Percentiles rank a stretch among this genome's conserved stretches.
Conservation (phyloP, 2,113 vertebrate species). For the Stomatorhinus ivindoensis region DNA sequence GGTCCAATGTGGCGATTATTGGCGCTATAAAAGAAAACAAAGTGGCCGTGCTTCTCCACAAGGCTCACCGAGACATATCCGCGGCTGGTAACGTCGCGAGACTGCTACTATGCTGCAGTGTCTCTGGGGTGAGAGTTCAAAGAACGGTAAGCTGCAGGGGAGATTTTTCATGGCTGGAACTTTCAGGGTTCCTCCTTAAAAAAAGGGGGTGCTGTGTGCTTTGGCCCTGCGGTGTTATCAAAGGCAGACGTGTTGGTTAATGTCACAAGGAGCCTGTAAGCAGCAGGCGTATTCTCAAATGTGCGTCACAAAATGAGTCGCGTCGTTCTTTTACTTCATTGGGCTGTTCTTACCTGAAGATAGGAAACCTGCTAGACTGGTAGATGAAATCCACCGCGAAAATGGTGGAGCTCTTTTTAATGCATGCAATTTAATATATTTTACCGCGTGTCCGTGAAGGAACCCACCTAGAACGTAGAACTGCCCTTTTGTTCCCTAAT, state of each 20-base stretch:
- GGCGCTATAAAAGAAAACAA: slow-evolving; percentile 41
- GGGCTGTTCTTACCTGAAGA: neutral
- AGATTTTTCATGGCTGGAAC: neutral
- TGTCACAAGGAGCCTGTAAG: neutral
- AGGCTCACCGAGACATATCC: slow-evolving; percentile 51
- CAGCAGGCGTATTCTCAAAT: neutral
- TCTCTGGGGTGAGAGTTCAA: slow-evolving; percentile 5
- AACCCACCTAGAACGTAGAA: neutral
- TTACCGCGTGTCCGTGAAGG: neutral
- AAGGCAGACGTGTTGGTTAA: neutral
- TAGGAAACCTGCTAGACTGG: neutral
- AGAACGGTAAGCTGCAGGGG: neutral
- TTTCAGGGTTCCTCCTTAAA: neutral
- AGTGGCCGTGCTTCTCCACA: slow-evolving; percentile 56
- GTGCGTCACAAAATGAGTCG: neutral
- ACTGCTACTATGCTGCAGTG: slow-evolving; percentile 40
- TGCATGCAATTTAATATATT: neutral
- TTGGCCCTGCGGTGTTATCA: neutral
- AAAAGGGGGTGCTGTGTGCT: neutral
- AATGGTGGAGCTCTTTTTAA: neutral
- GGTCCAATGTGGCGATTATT: slow-evolving; percentile 45
- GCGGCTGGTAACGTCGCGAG: slow-evolving; percentile 39
- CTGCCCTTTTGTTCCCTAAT: neutral
- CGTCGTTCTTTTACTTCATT: neutral
- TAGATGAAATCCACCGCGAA: neutral